Evolutionary conservation across 92 coral and sea anemone species (phyloP).

Genomic region (Galaxea fascicularis): DNA sequence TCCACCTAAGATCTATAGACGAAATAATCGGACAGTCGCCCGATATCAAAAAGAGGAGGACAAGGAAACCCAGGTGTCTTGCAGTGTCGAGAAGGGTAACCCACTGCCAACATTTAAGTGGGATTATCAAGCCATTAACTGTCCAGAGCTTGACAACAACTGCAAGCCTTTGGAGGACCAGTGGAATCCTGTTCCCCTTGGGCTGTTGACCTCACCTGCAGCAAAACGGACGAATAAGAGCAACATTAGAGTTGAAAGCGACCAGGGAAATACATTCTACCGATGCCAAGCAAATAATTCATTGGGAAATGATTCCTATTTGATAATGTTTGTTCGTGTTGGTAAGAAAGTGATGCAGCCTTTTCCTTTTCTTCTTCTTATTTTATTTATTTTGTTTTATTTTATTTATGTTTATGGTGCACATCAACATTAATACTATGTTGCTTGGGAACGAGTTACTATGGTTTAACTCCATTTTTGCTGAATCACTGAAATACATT

Average conservation of each 20-base stretch:
- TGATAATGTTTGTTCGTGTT: slow-evolving; percentile 54
- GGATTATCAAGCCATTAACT: slow-evolving; percentile 41
- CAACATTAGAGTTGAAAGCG: slow-evolving; percentile 42
- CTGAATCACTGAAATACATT: too few relatives aligned
- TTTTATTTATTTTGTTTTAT: neutral
- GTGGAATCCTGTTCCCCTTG: slow-evolving; percentile 37
- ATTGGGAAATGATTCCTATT: slow-evolving; percentile 61
- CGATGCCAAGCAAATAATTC: slow-evolving; percentile 72
- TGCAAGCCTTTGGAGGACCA: slow-evolving; percentile 37
- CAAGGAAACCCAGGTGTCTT: slow-evolving; percentile 33
- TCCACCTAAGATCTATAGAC: slow-evolving; percentile 14
- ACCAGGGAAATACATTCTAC: slow-evolving; percentile 53
- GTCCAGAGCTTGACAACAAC: neutral
- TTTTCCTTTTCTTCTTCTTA: neutral
- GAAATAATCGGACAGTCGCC: neutral
- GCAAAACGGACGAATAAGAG: slow-evolving; percentile 41
- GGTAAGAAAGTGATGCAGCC: slow-evolving; percentile 63
- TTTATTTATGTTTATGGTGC: too few relatives aligned
- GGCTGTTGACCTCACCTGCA: neutral
- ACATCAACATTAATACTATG: too few relatives aligned
- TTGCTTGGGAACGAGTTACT: too few relatives aligned
- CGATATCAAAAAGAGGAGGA: neutral
- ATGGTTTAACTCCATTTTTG: too few relatives aligned
- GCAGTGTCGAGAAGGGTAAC: slow-evolving; percentile 46
- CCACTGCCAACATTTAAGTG: slow-evolving; percentile 70